Percentiles rank a stretch among this genome's conserved stretches.
phyloP scores from a whole-genome alignment of 2,888 invertebrate species.

The Dolichomitus sp. region DNA sequence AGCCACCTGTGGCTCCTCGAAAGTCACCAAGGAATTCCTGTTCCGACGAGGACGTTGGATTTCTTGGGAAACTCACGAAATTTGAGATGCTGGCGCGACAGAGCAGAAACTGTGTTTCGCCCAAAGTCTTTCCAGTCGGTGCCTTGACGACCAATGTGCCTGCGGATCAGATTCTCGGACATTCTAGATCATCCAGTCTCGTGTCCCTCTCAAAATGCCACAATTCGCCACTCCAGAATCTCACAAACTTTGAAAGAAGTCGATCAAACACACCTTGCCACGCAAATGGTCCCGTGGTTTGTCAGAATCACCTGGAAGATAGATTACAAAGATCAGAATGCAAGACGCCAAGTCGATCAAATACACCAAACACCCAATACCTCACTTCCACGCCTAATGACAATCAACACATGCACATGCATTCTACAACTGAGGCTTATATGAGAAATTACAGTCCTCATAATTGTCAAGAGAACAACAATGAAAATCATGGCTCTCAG shows the following conservation, averaged over 20 bases:
- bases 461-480: slow-evolving; percentile 75
- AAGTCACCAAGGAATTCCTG: slow-evolving; percentile 88
- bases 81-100: slow-evolving; percentile 92
- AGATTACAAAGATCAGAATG: slow-evolving; percentile 84
- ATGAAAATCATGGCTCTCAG: slow-evolving; percentile 54
- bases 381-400: slow-evolving; percentile 69
- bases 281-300: slow-evolving; percentile 55
- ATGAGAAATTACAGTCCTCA: slow-evolving; percentile 75
- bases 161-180: slow-evolving; percentile 93
- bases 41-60: slow-evolving; percentile 88
- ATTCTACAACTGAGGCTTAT: slow-evolving; percentile 73
- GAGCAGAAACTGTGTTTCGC: slow-evolving; percentile 87
- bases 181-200: slow-evolving; percentile 83
- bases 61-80: slow-evolving; percentile 93
- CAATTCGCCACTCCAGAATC: slow-evolving; percentile 78
- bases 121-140: slow-evolving; percentile 94
- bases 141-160: slow-evolving; percentile 93
- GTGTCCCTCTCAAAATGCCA: slow-evolving; percentile 82
- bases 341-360: slow-evolving; percentile 80
- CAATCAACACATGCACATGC: slow-evolving; percentile 78
- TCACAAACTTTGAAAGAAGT: slow-evolving; percentile 77
- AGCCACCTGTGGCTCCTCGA: slow-evolving; percentile 90
- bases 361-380: slow-evolving; percentile 72
- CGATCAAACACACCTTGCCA: slow-evolving; percentile 75
- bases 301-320: slow-evolving; percentile 70